phyloP scores from a whole-genome alignment of 64 coral and sea anemone genomes.

The Trachythela sp. region DNA sequence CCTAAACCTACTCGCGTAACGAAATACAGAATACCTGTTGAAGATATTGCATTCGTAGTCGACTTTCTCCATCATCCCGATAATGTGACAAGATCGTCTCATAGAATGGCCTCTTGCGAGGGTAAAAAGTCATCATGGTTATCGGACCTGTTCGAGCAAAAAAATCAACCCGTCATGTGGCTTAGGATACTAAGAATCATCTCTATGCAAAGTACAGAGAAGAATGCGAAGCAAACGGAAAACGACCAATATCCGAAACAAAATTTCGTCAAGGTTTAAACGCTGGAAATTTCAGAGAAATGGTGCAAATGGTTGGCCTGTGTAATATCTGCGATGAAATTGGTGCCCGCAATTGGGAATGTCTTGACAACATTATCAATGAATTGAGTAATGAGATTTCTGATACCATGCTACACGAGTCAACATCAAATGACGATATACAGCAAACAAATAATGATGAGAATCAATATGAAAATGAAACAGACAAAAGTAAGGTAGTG shows the following conservation, averaged over 20 bases:
- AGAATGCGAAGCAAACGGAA: not conserved
- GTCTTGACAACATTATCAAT: not conserved
- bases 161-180: slow-evolving; percentile 33
- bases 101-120: slow-evolving; percentile 2
- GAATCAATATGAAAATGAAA: too few species aligned
- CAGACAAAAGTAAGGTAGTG: too few species aligned
- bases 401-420: too few species aligned
- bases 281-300: slow-evolving; percentile 33
- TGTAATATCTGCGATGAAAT: slow-evolving; percentile 22
- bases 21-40: not conserved
- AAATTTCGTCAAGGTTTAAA: slow-evolving; percentile 1
- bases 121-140: not conserved
- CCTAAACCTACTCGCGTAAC: not conserved
- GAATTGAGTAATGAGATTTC: not conserved
- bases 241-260: not conserved
- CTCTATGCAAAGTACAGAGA: slow-evolving; percentile 23
- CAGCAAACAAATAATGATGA: too few species aligned
- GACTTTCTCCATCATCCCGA: not conserved
- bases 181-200: slow-evolving; percentile 6
- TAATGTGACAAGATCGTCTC: not conserved
- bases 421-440: too few species aligned
- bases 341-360: not conserved
- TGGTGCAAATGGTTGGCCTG: slow-evolving; percentile 27
- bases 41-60: not conserved
- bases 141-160: not conserved